Conservation (phyloP, 2,113 vertebrate species). For the Alethe diademata region DNA sequence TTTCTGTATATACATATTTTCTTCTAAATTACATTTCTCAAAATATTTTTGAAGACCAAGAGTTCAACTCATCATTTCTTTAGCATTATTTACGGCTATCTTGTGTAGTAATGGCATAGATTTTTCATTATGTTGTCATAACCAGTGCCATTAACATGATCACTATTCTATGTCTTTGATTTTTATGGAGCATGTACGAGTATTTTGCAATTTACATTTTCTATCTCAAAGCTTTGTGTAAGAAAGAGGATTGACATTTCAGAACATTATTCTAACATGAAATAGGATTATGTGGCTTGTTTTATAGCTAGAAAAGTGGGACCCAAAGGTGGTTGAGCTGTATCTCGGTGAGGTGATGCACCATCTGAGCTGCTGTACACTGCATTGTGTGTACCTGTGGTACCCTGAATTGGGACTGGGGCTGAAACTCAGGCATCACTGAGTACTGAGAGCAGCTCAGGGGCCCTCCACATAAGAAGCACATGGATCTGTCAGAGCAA, state of each 20-base stretch:
- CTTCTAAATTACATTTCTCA: background rate
- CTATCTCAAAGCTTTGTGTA: background rate
- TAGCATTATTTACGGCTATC: background rate
- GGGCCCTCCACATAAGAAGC: rapidly evolving
- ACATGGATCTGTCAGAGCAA: background rate
- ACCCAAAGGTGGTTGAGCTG: background rate
- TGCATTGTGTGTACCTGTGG: background rate
- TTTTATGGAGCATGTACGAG: background rate
- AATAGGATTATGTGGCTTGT: background rate
- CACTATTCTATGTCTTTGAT: background rate
- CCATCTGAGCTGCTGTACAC: background rate
- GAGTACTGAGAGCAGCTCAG: background rate
- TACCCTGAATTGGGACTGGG: background rate
- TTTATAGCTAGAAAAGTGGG: background rate
- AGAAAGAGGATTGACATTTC: background rate
- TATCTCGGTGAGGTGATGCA: background rate
- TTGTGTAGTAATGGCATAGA: background rate
- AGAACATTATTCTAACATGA: background rate
- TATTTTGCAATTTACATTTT: background rate
- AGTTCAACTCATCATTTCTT: background rate
- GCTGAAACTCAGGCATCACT: background rate
- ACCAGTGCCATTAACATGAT: background rate
- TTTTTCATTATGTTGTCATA: background rate
- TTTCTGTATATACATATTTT: background rate
- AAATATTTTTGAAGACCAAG: background rate